A percentile compares a stretch with the other conserved stretches of the same genome.
Evolutionary conservation across 2,888 invertebrate species (phyloP).

Genomic region (Cephus nigrinus): DNA sequence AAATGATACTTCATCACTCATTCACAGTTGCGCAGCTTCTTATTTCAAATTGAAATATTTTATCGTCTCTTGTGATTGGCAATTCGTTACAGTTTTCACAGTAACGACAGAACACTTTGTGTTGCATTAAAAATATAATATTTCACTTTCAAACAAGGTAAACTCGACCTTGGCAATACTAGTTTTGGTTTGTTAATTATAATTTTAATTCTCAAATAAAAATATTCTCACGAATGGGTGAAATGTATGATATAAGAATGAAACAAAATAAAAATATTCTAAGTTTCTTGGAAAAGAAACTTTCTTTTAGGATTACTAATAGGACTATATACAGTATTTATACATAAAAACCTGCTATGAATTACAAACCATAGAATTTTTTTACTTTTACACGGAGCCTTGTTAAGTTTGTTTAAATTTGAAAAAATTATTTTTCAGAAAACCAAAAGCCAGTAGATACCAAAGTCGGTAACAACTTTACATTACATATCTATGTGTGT

Average conservation of each 20-base stretch:
- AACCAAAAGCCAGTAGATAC: not conserved
- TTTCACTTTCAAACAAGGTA: slow-evolving; percentile 28
- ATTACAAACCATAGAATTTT: not conserved
- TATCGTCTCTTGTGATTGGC: slow-evolving; percentile 25
- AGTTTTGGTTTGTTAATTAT: not conserved
- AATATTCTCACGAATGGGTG: not conserved
- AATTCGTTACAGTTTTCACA: slow-evolving; percentile 39
- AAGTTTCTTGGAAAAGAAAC: not conserved
- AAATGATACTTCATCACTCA: not conserved
- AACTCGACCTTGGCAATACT: slow-evolving; percentile 18
- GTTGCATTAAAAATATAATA: slow-evolving; percentile 26
- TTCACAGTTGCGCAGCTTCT: not conserved
- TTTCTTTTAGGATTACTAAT: not conserved
- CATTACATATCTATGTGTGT: not conserved
- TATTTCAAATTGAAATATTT: slow-evolving; percentile 32
- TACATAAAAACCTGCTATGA: not conserved
- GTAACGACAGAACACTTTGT: slow-evolving; percentile 30
- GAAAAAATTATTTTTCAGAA: not conserved
- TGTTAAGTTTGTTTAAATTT: not conserved
- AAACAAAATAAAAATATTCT: not conserved
- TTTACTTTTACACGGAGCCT: not conserved
- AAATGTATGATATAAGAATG: not conserved
- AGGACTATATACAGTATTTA: not conserved
- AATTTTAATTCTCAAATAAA: not conserved
- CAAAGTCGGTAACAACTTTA: not conserved